Evolutionary conservation across 2,888 invertebrate genomes (phyloP), one percentile per base, ranked within the genome.

Genomic region (Resseliella maxima): DNA sequence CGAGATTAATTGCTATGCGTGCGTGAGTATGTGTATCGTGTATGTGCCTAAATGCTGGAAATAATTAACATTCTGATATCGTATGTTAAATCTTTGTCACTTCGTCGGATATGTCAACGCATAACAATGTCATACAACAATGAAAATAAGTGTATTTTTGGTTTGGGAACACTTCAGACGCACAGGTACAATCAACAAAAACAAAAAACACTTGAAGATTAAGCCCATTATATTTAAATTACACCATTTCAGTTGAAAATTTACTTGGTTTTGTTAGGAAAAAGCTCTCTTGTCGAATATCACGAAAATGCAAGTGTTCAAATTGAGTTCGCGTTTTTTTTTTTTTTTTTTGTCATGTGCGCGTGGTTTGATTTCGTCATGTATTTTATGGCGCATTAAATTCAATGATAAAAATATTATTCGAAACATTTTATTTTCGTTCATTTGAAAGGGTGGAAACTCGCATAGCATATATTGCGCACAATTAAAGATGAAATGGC

Each of bases 21-120:
- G 59, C 24, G 24, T 24, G 24, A 59, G 59, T 59, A 8, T 41
- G 41, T 41, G 41, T 12, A 12, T 41, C 18, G 50, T 21, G 21
- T 50, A 18, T 18, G 50, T 50, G 72, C 15, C 31, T 72, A 72
- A 72, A 72, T 31, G 31, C 72, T 31, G 1, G 31, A 72, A 72
- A 72, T 72, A 72, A 72, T 72, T 72, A 72, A 31, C 72, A 72
- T 72, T 72, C 72, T 72, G 72, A 72, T 35, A 72, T 72, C 72
- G 72, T 72, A 72, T 31, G 27, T 72, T 72, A 72, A 72, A 72
- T 72, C 72, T 72, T 72, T 72, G 31, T 35, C 27, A 72, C 72
- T 72, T 72, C 31, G 72, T 72, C 72, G 72, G 72, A 31, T 72
- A 31, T 72, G 72, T 72, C 72, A 72, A 72, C 72, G 72, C 31